Percentiles rank a stretch among this genome's conserved stretches.
phyloP scores from a whole-genome alignment of 2,797 vertebrate species.

The Strix occidentalis region DNA sequence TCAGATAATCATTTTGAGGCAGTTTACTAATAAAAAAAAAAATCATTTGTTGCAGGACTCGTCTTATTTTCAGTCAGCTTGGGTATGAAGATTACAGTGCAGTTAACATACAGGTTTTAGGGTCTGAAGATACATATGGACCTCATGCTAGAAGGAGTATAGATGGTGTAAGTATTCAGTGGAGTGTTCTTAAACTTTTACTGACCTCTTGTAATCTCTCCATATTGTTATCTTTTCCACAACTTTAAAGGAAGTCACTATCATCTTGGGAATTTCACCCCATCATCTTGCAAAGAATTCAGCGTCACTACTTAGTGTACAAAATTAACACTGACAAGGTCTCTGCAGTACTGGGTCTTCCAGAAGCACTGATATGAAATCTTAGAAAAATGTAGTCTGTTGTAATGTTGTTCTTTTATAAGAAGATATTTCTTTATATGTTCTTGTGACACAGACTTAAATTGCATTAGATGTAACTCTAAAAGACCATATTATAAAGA shows the following conservation, averaged over 20 bases:
- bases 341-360: not conserved
- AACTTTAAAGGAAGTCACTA: constrained; percentile 38
- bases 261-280: constrained; percentile 48
- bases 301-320: not conserved
- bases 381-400: not conserved
- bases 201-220: constrained; percentile 54
- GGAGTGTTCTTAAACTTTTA: constrained; percentile 34
- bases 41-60: constrained; percentile 75
- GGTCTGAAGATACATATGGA: constrained; percentile 87
- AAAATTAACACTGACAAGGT: not conserved
- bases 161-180: constrained; percentile 73
- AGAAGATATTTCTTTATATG: too few relatives aligned
- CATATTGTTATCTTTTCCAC: constrained; percentile 30
- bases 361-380: not conserved
- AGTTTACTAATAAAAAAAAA: constrained; percentile 13
- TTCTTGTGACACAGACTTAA: not conserved
- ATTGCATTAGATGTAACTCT: not conserved
- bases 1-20: not conserved
- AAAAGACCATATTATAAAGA: not conserved
- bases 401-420: not conserved
- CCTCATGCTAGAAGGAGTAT: constrained; percentile 72
- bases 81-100: constrained; percentile 83
- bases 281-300: not conserved
- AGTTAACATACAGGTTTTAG: constrained; percentile 85
- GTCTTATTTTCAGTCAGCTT: constrained; percentile 81